These are phyloP conservation scores for Gryon sp. DNA, from an alignment of 1,140 invertebrate genomes.

Conservation along the genomic window DNA sequence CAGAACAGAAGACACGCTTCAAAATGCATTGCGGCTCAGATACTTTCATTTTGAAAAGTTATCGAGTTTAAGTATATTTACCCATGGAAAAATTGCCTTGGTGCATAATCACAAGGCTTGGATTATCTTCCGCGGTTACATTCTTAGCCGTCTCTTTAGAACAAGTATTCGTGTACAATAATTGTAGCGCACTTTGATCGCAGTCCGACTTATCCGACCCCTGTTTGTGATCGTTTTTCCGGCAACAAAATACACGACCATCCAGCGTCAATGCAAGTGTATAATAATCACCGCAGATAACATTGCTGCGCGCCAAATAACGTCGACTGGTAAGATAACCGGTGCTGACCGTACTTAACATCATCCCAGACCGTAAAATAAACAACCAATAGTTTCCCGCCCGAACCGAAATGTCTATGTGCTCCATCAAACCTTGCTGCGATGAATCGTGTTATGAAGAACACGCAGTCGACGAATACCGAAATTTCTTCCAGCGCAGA, in stretches of 20 bases:
- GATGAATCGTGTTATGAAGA: conserved; percentile 79
- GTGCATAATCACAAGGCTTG: conserved; percentile 86
- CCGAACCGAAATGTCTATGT: conserved; percentile 79
- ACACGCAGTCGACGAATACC: conserved; percentile 80
- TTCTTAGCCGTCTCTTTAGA: conserved; percentile 82
- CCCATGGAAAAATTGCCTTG: conserved; percentile 79
- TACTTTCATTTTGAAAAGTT: conserved; percentile 73
- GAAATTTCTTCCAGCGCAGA: conserved; percentile 78
- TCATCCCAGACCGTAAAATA: conserved; percentile 91
- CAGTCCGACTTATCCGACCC: conserved; percentile 80
- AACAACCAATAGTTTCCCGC: conserved; percentile 84
- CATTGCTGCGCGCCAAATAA: conserved; percentile 86
- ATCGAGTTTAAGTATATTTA: conserved; percentile 70
- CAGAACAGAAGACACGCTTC: conserved; percentile 74
- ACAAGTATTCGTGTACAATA: conserved; percentile 77
- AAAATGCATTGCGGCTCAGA: conserved; percentile 65
- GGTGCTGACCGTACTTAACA: conserved; percentile 87
- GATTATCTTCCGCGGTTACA: conserved; percentile 86
- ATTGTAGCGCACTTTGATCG: conserved; percentile 83
- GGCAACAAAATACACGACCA: conserved; percentile 91
- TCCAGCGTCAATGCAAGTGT: conserved; percentile 88
- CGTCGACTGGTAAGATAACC: conserved; percentile 88
- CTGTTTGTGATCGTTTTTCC: conserved; percentile 86
- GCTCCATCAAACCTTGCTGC: conserved; percentile 76
- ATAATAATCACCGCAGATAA: conserved; percentile 87